Base-by-base conservation (phyloP, 1,140 invertebrate species). In the Zaprionus kolodkinae region DNA sequence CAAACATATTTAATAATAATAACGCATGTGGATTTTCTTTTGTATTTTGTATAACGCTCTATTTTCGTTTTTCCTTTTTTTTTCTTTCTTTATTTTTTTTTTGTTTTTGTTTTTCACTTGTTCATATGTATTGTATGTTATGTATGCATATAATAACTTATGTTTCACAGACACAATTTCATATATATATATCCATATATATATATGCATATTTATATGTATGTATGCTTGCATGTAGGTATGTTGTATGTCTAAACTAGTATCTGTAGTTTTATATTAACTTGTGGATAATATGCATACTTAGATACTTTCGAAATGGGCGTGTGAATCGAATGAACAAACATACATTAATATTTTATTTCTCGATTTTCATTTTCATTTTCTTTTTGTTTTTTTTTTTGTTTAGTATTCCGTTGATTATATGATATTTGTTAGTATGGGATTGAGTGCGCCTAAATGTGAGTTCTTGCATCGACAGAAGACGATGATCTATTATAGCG, bases 101-200 rank as follows among this genome's bases (percentile, higher is more conserved):
- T 68, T 43, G 54, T 65, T 65, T 40, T 17, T 43, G 64, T 6
- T n/a, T 54, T 21, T 48, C 10, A 12, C 66, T 69, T 70, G 64
- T 71, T 77, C 72, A 78, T 82, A 75, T 86, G 64, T 69, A 67
- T 72, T 86, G 64, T 69, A 67, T 72, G 48, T 71, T 71, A 48
- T 71, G 61, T 73, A 67, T 78, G 61, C 62, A 64, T 78, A 70
- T 81, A 72, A 80, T 85, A 87, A 88, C 80, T 87, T 81, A 88
- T 78, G 73, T 81, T 88, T 88, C 85, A 87, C 84, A 88, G 84
- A 88, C 78, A 88, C 85, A 84, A 75, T 88, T 85, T 57, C 61
- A 71, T 77, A 66, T 86, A 72, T 82, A 72, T 67, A 64, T 85
- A 75, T 68, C 70, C 80, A 65, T 69, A 64, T 61, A 67, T 64